These are phyloP conservation scores for Proctacanthus coquilletti DNA, from an alignment of 1,140 invertebrate genomes.

Conservation along the genomic window DNA sequence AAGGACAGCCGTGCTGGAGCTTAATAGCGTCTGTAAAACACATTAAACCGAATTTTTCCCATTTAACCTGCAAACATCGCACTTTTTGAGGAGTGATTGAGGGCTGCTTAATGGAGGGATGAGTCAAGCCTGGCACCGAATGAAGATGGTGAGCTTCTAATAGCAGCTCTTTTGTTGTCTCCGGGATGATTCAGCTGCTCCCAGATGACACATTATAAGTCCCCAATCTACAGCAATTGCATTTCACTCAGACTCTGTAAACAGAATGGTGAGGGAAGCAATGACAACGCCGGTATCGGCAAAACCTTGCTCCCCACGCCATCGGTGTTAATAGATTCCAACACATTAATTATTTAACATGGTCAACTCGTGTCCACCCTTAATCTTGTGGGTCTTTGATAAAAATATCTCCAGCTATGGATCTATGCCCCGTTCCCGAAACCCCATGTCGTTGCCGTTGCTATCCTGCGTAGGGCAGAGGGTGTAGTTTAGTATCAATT, in stretches of 20 bases:
- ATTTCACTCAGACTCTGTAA: no score
- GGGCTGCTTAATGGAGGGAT: no score
- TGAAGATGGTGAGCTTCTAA: no score
- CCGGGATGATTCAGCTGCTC: no score
- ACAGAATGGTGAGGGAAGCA: no score
- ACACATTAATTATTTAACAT: neutral
- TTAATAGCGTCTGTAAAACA: neutral
- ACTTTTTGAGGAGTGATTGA: no score
- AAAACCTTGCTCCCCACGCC: neutral
- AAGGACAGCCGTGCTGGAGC: neutral
- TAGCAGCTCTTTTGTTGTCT: no score
- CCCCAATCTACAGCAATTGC: no score
- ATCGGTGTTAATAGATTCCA: neutral
- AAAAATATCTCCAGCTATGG: no score
- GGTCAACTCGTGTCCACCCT: neutral
- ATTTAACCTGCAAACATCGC: neutral
- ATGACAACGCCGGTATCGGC: neutral
- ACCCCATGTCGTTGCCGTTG: neutral
- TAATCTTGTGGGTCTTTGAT: neutral
- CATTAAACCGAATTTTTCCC: neutral
- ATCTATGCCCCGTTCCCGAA: no score
- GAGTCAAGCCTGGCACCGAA: no score
- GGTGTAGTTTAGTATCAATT: neutral
- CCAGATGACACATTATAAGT: no score
- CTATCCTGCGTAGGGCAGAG: neutral